Conservation (phyloP, 1,140 invertebrate genomes). For the Oreohelix idahoensis region DNA sequence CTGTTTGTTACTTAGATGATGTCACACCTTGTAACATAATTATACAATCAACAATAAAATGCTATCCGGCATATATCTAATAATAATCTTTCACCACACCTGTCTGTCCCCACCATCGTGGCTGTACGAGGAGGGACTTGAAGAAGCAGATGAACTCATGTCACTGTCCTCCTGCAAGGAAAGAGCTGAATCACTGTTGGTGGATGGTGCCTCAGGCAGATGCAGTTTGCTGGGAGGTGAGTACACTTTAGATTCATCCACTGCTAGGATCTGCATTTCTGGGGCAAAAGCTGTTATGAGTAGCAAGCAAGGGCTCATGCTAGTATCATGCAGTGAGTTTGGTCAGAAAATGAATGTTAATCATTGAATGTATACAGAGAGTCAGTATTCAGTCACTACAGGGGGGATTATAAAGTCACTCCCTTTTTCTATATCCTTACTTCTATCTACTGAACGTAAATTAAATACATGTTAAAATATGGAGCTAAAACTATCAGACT, state of each 20-base stretch:
- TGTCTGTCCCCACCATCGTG: slow-evolving; percentile 39
- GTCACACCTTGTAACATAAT: too few species aligned
- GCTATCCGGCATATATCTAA: background rate
- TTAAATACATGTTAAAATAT: too few species aligned
- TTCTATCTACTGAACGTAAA: too few species aligned
- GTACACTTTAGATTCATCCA: slow-evolving; percentile 85
- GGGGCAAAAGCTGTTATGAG: slow-evolving; percentile 53
- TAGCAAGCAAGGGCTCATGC: slow-evolving; percentile 54
- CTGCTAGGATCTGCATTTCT: slow-evolving; percentile 71
- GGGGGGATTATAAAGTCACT: too few species aligned
- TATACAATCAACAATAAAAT: too few species aligned
- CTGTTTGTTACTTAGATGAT: too few species aligned
- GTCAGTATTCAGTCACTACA: too few species aligned
- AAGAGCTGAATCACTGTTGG: slow-evolving; percentile 67
- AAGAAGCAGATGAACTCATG: slow-evolving; percentile 62
- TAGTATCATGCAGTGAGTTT: background rate
- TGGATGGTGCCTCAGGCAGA: slow-evolving; percentile 76
- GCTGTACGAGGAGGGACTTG: slow-evolving; percentile 61
- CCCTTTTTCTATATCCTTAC: too few species aligned
- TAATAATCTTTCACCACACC: background rate
- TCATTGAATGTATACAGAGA: too few species aligned
- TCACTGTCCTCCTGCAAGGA: slow-evolving; percentile 68
- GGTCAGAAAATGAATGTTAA: background rate
- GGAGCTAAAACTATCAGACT: too few species aligned
- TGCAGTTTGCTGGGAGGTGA: slow-evolving; percentile 84